Conservation (phyloP, 2,888 invertebrate species). For the Thymelicus sylvestris region DNA sequence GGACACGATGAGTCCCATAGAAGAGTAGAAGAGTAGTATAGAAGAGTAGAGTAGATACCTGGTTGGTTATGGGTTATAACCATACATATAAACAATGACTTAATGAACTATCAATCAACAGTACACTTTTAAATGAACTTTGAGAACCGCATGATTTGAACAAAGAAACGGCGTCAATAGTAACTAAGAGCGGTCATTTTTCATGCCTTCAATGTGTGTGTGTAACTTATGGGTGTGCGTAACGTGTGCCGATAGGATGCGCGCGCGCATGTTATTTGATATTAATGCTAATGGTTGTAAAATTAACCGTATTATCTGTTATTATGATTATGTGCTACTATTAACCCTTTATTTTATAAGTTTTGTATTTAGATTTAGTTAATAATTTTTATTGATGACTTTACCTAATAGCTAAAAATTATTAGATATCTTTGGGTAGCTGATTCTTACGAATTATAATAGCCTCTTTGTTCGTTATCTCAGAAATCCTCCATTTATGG, state of each 20-base stretch:
- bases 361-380: background rate
- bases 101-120: too few relatives aligned
- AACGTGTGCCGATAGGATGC: conserved; percentile 6
- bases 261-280: conserved; percentile 18
- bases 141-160: conserved; percentile 9
- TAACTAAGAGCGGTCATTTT: conserved; percentile 20
- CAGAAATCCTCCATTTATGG: too few relatives aligned
- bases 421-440: too few relatives aligned
- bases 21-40: too few relatives aligned
- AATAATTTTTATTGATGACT: background rate
- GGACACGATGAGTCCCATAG: too few relatives aligned
- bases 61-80: too few relatives aligned
- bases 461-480: too few relatives aligned
- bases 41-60: too few relatives aligned
- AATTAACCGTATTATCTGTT: conserved; percentile 23
- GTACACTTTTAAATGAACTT: background rate
- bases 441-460: too few relatives aligned
- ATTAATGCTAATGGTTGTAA: conserved; percentile 17
- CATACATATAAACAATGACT: too few relatives aligned
- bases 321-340: conserved; percentile 20
- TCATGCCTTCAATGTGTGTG: conserved; percentile 6
- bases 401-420: background rate
- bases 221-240: conserved; percentile 3
- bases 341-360: conserved; percentile 15
- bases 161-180: conserved; percentile 19